Evolutionary conservation across 2,888 invertebrate genomes (phyloP), one percentile per base, ranked within the genome.

Genomic region (Hirtodrosophila cameraria): DNA sequence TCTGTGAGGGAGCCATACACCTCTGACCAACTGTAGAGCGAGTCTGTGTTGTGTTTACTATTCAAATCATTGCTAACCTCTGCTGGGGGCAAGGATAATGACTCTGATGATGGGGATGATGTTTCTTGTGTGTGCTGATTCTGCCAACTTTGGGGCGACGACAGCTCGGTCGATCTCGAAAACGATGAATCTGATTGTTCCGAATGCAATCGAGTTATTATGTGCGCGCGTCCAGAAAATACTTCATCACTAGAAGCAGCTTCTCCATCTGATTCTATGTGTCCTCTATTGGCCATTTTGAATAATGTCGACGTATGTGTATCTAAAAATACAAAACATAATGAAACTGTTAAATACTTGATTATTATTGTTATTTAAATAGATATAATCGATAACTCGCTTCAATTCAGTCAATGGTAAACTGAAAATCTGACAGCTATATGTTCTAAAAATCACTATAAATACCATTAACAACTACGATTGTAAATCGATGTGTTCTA

Each of bases 211-310:
- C 27, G 13, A 3, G 12, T 28, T 6, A 11, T 57, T 7, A 45
- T 50, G 0, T 8, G 54, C 0, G 36, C 38, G 3, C 2, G 35
- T 6, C 33, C 49, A 6, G n/a, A 8, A 12, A 27, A 74, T n/a
- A 38, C 31, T 33, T 81, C 78, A 5, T 84, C 50, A 2, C 27
- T 53, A 7, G 57, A 36, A 7, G 41, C 16, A 1, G 67, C 8
- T 2, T 64, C 12, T 2, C 70, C 81, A 36, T 58, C 50, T 9
- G 60, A 8, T 25, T 36, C 33, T 0, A 48, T 15, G 33, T 54
- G 60, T 39, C 65, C 82, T 28, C 31, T 54, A 23, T 69, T 77
- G 15, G 62, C 72, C 82, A 78, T 54, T n/a, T 9, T 7, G 46
- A n/a, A 9, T 18, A 27, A 27, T 30, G 16, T 12, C 12, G 13